Base-by-base conservation (phyloP, 2,113 vertebrate species). In the Taurulus bubalis region DNA sequence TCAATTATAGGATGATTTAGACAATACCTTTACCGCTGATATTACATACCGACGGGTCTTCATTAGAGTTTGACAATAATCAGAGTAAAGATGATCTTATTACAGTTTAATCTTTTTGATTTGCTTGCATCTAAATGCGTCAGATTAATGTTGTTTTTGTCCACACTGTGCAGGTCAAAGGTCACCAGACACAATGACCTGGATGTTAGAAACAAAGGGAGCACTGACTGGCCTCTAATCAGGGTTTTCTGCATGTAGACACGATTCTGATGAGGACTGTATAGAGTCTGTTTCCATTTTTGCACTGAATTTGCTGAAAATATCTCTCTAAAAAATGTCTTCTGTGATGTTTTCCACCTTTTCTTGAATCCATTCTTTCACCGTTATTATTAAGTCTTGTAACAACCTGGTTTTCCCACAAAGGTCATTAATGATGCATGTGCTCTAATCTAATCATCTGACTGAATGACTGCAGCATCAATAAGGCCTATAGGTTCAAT, bases 401-500 rank as follows among this genome's bases (percentile, higher is more conserved):
- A 55, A 45, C 32, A 28, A 28, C 30, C 47, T 14, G 18, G 2
- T 47, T 71, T 75, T 55, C 76, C 79, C 70, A 65, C 70, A 63
- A 30, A 4, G 40, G 40, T 55, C 68, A 80, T 82, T 36, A 75
- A 85, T 78, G 64, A 74, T 64, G 68, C 56, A 85, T 75, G 65
- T 15, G 69, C 64, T 69, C 55, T 75, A 49, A 90, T 75, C 62
- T 38, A 32, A 83, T 20, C 74, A 87, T 76, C 71, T n/a, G 70
- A 78, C 69, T 71, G 68, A 79, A 26, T 0, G 69, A 62, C 14
- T 30, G 56, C 7, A 3, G 26, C 24, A 18, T 70, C 63, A 74
- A 20, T 67, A 85, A 53, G 14, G 66, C 24, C 55, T 6, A 11
- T 11, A 53, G 14, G 24, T 73, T 45, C 49, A 42, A 1, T 34